Conservation (phyloP, 1,140 invertebrate species). For the Diachasmimorpha longicaudata region DNA sequence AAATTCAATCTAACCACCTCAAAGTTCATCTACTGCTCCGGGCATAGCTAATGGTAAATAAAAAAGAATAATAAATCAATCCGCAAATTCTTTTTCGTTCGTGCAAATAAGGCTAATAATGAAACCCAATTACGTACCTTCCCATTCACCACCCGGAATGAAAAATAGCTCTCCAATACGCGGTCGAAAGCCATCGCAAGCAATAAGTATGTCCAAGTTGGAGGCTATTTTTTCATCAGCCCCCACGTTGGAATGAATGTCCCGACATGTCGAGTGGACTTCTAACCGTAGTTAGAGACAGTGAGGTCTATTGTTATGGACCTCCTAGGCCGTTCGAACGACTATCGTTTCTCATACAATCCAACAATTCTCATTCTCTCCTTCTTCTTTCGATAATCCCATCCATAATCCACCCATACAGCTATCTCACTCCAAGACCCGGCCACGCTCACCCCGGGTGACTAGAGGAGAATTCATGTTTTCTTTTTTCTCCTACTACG, state of each 20-base stretch:
- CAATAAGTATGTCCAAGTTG: neutral
- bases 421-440: neutral
- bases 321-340: slow-evolving; percentile 5
- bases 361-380: slow-evolving; percentile 8
- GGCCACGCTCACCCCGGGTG: slow-evolving; percentile 5
- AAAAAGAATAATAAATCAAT: neutral
- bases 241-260: neutral
- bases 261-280: neutral
- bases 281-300: slow-evolving; percentile 9
- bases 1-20: too few species aligned
- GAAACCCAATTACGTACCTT: neutral
- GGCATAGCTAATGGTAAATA: too few species aligned
- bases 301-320: slow-evolving; percentile 8
- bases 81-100: neutral
- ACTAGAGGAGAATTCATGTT: neutral
- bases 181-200: neutral
- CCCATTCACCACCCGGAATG: neutral
- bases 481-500: neutral
- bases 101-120: neutral
- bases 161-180: neutral
- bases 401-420: neutral
- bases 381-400: neutral
- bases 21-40: too few species aligned
- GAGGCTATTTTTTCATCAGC: neutral
- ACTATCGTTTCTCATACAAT: slow-evolving; percentile 10